phyloP scores from a whole-genome alignment of 2,113 vertebrate species.

The Cyanocitta stelleri region DNA sequence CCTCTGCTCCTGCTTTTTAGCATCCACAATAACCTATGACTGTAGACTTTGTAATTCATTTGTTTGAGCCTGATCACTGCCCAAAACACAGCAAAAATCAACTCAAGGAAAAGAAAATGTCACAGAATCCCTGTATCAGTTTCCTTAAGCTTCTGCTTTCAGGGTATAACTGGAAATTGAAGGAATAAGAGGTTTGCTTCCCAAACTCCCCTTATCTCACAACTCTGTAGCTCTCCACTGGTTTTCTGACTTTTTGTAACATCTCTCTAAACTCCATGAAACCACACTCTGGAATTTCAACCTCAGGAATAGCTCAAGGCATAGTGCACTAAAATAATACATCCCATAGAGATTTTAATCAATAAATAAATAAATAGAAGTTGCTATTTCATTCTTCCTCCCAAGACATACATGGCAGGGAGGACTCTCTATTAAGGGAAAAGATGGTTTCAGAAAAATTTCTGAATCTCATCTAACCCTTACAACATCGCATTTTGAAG shows the following conservation, averaged over 20 bases:
- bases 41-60: background rate
- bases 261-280: background rate
- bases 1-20: no score
- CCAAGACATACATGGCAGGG: background rate
- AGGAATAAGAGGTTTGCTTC: background rate
- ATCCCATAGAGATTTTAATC: background rate
- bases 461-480: background rate
- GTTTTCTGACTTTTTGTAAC: background rate
- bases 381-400: background rate
- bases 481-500: background rate
- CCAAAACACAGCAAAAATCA: background rate
- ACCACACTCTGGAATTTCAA: background rate
- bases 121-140: background rate
- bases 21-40: background rate
- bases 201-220: background rate
- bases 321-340: background rate
- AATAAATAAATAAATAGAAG: background rate
- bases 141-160: background rate
- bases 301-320: background rate
- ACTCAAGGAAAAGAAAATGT: background rate
- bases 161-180: background rate
- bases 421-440: background rate
- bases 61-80: background rate
- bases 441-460: background rate
- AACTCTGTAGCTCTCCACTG: background rate